Base-by-base conservation (phyloP, 2,113 vertebrate genomes). In the Antennarius striatus region DNA sequence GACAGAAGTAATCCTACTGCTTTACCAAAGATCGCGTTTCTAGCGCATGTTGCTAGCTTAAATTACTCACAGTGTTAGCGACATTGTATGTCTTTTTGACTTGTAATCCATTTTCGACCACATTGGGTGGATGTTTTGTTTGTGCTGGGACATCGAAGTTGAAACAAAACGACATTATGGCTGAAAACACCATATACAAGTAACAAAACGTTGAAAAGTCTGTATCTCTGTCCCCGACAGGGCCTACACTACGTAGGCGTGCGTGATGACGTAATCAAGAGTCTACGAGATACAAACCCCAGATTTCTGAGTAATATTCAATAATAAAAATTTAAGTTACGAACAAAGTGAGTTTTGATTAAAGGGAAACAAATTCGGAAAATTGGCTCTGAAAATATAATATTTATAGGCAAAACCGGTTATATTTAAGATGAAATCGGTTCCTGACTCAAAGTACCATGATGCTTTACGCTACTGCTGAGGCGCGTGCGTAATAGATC, bases 141-240 rank as follows among this genome's bases (percentile, higher is more conserved):
- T 80, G 59, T 42, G 54, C 57, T 6, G 84, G 69, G 32, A 93
- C 60, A 42, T 91, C 80, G 46, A 94, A 94, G 69, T 93, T 92
- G 73, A 94, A 94, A 71, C 87, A 88, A 77, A 94, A 94, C 1
- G 90, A 92, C 93, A 94, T 94, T 15, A 71, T 85, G 50, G 53
- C 51, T 36, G 4, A 58, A 4, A 66, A 15, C 45, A 36, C 12
- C 1, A 51, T 10, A 48, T 28, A 7, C 11, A 36, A 7, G 32
- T 3, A 36, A 7, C 32, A 36, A 36, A 36, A 36, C 22, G 12
- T 9, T 16, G 5, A 1, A 63, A 62, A 29, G 7, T 47, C 46
- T 4, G 10, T 46, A 3, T 14, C 22, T 3, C 3, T 5, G 5
- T 30, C 48, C 11, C 30, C 15, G 3, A 10, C 30, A 15, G 3